A percentile compares a stretch with the other conserved stretches of the same genome.
These are phyloP conservation scores for Drosophila bocqueti DNA, from an alignment of 1,140 invertebrate species.

Conservation along the genomic window DNA sequence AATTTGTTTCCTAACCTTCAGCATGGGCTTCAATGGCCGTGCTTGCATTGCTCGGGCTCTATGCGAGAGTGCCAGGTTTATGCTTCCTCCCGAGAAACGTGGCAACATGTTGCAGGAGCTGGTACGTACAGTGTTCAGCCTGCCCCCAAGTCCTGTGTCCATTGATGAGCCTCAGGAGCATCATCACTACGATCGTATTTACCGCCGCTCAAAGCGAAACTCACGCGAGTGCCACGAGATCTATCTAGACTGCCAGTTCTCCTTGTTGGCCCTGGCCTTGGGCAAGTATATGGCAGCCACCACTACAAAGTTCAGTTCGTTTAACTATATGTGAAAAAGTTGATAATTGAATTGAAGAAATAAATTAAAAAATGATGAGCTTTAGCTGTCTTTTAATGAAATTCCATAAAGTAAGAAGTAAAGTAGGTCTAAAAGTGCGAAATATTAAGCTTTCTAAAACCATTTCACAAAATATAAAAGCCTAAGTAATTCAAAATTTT, in stretches of 20 bases:
- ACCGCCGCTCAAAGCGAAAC: constrained; percentile 61
- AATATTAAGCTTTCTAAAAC: too few species aligned
- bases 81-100: constrained; percentile 82
- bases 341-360: not conserved
- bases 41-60: constrained; percentile 89
- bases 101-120: constrained; percentile 90
- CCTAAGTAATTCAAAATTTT: too few species aligned
- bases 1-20: constrained; percentile 55
- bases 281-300: constrained; percentile 87
- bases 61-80: constrained; percentile 89
- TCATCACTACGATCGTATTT: constrained; percentile 73
- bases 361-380: not conserved
- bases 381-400: too few species aligned
- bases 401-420: too few species aligned
- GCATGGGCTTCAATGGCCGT: constrained; percentile 89
- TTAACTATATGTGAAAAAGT: constrained; percentile 60
- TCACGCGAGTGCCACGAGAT: constrained; percentile 86
- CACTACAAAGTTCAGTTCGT: constrained; percentile 58
- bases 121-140: constrained; percentile 87
- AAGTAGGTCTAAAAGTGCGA: too few species aligned
- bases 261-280: constrained; percentile 89
- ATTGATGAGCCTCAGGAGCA: constrained; percentile 58
- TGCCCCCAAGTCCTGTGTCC: constrained; percentile 50
- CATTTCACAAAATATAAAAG: too few species aligned
- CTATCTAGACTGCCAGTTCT: constrained; percentile 89